A percentile compares a stretch with the other conserved stretches of the same genome.
These are phyloP conservation scores for Alviniconcha marisindica DNA, from an alignment of 1,140 invertebrate genomes.

Conservation along the genomic window DNA sequence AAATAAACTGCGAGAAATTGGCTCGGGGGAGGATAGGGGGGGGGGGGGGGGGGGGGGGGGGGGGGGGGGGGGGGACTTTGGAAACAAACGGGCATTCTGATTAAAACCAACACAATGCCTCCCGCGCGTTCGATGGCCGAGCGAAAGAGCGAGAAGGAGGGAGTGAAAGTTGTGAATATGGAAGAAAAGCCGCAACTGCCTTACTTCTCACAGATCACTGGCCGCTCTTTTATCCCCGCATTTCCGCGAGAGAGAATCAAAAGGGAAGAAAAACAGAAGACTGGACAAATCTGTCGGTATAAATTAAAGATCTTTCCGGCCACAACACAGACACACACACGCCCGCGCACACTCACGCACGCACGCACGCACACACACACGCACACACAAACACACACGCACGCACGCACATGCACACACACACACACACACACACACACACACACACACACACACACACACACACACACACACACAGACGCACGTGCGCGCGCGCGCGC, in stretches of 20 bases:
- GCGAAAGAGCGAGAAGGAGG: not conserved
- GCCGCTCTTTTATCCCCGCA: not conserved
- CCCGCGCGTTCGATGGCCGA: conserved; percentile 12
- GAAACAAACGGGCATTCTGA: conserved; percentile 21
- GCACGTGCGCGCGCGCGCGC: not conserved
- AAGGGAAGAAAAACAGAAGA: not conserved
- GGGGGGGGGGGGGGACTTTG: not conserved
- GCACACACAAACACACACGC: too few species aligned
- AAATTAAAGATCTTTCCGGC: not conserved
- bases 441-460: conserved; percentile 15
- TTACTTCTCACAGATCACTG: conserved; percentile 19
- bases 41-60: too few species aligned
- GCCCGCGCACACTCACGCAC: too few species aligned
- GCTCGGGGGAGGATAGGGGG: not conserved
- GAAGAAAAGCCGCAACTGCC: conserved; percentile 27
- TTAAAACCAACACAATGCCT: conserved; percentile 31
- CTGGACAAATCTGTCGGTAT: not conserved
- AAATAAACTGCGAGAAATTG: not conserved
- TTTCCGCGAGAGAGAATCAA: too few species aligned
- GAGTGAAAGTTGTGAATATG: not conserved
- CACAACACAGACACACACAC: too few species aligned
- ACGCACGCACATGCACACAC: not conserved
- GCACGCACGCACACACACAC: too few species aligned
- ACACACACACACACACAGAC: conserved; percentile 14
- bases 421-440: conserved; percentile 21